Conservation (phyloP, 2,113 vertebrate genomes). For the Mesembrinibis cayennensis region DNA sequence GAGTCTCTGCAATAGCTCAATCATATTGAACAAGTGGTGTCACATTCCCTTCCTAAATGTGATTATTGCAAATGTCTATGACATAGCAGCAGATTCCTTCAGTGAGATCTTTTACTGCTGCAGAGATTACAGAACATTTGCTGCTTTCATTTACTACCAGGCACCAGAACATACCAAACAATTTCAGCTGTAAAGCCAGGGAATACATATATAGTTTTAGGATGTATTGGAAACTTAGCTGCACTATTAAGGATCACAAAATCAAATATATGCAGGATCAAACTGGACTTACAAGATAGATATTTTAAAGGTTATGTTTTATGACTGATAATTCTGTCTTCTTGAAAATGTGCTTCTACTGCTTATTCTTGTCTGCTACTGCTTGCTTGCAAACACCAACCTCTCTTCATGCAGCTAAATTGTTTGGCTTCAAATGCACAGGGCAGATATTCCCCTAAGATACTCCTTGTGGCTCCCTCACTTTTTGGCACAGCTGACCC, state of each 20-base stretch:
- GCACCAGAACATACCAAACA: neutral
- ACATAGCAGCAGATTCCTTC: neutral
- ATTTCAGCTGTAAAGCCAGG: neutral
- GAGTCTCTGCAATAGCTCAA: conserved; percentile 2
- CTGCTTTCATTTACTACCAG: neutral
- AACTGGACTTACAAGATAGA: neutral
- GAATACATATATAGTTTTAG: neutral
- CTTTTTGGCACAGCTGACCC: neutral
- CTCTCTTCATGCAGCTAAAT: neutral
- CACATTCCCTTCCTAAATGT: conserved; percentile 18
- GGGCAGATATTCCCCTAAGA: neutral
- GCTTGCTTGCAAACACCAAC: neutral
- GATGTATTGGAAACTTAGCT: neutral
- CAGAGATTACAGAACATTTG: conserved; percentile 3
- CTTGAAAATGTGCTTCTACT: neutral
- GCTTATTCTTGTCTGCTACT: neutral
- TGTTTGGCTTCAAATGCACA: neutral
- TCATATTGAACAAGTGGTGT: conserved; percentile 2
- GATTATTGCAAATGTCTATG: conserved; percentile 8
- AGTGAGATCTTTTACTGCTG: neutral
- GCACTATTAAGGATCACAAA: neutral
- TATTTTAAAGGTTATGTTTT: neutral
- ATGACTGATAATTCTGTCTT: neutral
- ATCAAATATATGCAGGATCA: neutral
- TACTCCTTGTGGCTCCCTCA: neutral